Percentiles rank a stretch among this genome's conserved stretches.
phyloP scores from a whole-genome alignment of 2,797 vertebrate species.

The Sarcoramphus papa region DNA sequence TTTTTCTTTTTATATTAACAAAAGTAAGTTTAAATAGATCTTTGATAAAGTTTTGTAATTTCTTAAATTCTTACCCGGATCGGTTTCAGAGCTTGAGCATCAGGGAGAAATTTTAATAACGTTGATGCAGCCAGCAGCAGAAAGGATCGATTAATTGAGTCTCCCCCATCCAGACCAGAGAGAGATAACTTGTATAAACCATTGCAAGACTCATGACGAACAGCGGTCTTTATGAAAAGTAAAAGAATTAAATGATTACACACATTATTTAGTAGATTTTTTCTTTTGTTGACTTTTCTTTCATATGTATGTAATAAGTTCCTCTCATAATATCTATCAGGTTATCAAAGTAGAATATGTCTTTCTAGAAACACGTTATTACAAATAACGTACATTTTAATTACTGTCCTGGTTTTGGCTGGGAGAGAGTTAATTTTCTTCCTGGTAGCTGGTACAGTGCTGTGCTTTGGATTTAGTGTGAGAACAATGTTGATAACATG shows the following conservation, averaged over 20 bases:
- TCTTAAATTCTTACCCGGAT: slow-evolving; percentile 78
- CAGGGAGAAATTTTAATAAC: slow-evolving; percentile 95
- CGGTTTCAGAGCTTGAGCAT: slow-evolving; percentile 94
- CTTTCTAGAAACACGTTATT: not conserved
- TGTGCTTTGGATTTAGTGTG: too few species aligned
- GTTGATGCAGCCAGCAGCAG: slow-evolving; percentile 94
- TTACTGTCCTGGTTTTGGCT: not conserved
- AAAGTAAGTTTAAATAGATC: not conserved
- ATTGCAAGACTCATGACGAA: slow-evolving; percentile 95
- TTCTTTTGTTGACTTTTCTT: not conserved
- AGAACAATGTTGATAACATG: too few species aligned
- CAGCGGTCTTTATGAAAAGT: slow-evolving; percentile 81
- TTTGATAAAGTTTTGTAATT: not conserved
- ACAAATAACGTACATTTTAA: not conserved
- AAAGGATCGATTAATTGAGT: slow-evolving; percentile 96
- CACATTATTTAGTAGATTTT: not conserved
- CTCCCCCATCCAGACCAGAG: slow-evolving; percentile 93
- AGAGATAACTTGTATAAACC: slow-evolving; percentile 96
- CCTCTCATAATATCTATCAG: not conserved
- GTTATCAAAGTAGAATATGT: not conserved
- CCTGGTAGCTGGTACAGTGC: too few species aligned
- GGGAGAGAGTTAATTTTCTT: too few species aligned
- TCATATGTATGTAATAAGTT: not conserved
- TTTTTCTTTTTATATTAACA: not conserved
- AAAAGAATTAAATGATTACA: not conserved